Conservation (phyloP, 2,888 invertebrate species). For the Drosophila recens region DNA sequence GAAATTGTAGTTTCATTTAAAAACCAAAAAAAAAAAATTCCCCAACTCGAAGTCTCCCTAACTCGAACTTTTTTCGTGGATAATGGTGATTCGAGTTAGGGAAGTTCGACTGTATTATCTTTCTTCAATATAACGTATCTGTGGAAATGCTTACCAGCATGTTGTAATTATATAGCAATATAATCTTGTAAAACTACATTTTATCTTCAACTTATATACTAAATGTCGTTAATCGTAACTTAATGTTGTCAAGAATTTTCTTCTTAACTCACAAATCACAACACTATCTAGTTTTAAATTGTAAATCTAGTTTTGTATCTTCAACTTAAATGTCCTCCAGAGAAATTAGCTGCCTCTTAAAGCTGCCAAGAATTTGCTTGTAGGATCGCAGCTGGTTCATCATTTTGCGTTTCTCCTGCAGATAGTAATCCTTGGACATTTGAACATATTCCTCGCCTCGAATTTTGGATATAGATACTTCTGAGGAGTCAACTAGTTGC, state of each 20-base stretch:
- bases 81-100: no score
- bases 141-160: not conserved
- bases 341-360: slow-evolving; percentile 54
- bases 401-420: slow-evolving; percentile 75
- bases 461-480: slow-evolving; percentile 80
- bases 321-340: slow-evolving; percentile 33
- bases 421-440: slow-evolving; percentile 82
- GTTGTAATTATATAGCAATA: not conserved
- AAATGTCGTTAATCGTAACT: not conserved
- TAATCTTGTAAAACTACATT: not conserved
- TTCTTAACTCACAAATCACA: not conserved
- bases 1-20: no score
- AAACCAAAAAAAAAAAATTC: no score
- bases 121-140: not conserved
- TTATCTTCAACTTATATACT: not conserved
- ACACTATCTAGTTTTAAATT: not conserved
- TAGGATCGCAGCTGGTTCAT: slow-evolving; percentile 65
- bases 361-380: slow-evolving; percentile 60
- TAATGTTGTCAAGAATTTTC: not conserved
- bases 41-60: no score
- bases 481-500: slow-evolving; percentile 52
- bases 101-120: no score
- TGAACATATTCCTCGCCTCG: slow-evolving; percentile 84
- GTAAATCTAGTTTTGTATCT: not conserved
- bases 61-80: no score